phyloP scores from a whole-genome alignment of 2,113 vertebrate genomes.

The Choloepus hoffmanni region DNA sequence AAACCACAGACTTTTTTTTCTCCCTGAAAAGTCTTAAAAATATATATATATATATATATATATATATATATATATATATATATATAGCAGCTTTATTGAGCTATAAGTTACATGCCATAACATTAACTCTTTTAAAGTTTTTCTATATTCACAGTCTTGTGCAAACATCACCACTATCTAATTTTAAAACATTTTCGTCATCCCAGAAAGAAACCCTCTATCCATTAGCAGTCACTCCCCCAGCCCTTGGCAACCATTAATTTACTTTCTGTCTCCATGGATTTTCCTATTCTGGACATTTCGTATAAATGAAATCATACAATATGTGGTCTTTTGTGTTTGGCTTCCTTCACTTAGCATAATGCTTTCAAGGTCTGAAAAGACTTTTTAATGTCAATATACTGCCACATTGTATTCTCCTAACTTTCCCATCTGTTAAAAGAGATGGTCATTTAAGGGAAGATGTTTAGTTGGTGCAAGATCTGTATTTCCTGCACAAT shows the following conservation, averaged over 20 bases:
- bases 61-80: neutral
- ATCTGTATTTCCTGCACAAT: too few species aligned
- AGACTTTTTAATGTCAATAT: conserved; percentile 3
- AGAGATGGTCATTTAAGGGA: conserved; percentile 27
- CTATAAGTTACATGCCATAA: neutral
- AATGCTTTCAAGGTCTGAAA: conserved; percentile 26
- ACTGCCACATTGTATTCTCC: neutral
- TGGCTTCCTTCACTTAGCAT: neutral
- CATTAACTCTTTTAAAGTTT: conserved; percentile 28
- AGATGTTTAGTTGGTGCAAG: too few species aligned
- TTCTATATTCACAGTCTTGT: neutral
- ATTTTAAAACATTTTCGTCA: conserved; percentile 34
- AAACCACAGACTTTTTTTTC: conserved; percentile 23
- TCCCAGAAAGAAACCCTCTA: neutral
- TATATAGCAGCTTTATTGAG: neutral
- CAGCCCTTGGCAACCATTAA: neutral
- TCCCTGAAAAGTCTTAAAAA: neutral
- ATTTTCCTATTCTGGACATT: conserved; percentile 16
- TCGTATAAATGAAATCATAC: neutral
- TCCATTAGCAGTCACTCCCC: neutral
- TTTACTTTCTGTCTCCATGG: neutral
- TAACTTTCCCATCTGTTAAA: neutral
- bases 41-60: too few species aligned
- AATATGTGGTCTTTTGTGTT: neutral
- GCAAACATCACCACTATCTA: neutral